Conservation (phyloP, 2,113 vertebrate genomes). For the Acrocephalus kingi region DNA sequence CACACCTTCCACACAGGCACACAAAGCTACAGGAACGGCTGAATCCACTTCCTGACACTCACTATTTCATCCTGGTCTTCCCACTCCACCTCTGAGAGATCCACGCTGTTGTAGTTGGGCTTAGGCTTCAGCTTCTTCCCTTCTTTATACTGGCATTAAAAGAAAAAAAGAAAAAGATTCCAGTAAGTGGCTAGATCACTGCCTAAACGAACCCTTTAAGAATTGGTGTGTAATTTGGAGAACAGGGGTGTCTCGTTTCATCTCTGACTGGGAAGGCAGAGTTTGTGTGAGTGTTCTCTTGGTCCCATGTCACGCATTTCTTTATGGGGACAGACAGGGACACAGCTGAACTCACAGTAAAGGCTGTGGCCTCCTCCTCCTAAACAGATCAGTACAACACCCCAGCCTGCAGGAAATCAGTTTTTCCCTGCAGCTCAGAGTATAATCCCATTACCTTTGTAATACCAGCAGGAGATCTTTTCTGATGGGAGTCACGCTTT, state of each 20-base stretch:
- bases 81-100: conserved; percentile 94
- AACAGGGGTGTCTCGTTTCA: not conserved
- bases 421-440: not conserved
- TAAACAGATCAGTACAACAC: not conserved
- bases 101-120: conserved; percentile 96
- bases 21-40: not conserved
- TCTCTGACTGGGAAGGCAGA: not conserved
- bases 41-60: conserved; percentile 43
- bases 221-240: not conserved
- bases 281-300: not conserved
- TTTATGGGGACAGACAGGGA: not conserved
- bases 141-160: conserved; percentile 83
- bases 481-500: not conserved
- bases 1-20: not conserved
- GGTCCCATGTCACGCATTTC: not conserved
- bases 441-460: not conserved
- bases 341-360: not conserved
- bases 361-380: not conserved
- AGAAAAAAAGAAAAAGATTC: not conserved
- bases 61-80: conserved; percentile 88
- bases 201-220: not conserved
- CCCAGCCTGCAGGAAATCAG: not conserved
- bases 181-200: not conserved
- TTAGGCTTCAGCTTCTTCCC: conserved; percentile 92
- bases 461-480: not conserved